Conservation (phyloP, 1,140 invertebrate genomes). For the Drosophila grimshawi region DNA sequence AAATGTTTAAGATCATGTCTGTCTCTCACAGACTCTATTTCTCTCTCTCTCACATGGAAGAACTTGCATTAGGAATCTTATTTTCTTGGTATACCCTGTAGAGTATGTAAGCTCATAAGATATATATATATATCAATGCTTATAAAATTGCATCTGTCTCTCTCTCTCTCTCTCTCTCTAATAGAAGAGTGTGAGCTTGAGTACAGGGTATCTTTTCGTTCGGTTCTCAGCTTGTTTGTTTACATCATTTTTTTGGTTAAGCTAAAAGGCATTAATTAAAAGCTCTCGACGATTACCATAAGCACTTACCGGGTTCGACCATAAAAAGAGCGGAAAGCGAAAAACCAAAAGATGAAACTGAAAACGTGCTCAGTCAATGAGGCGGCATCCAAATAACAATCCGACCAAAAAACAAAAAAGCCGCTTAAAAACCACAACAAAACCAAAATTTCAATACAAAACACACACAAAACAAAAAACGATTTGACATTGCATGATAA, state of each 20-base stretch:
- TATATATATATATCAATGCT: too few relatives aligned
- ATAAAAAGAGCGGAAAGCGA: conserved; percentile 35
- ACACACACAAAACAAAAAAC: conserved; percentile 3
- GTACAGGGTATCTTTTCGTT: neutral
- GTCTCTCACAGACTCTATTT: too few relatives aligned
- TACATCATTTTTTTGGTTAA: conserved; percentile 34
- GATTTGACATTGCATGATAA: conserved; percentile 43
- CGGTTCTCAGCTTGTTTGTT: neutral
- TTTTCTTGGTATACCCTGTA: too few relatives aligned
- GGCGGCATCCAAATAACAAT: conserved; percentile 47
- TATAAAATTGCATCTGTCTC: too few relatives aligned
- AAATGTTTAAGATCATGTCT: too few relatives aligned
- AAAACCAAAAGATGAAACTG: conserved; percentile 41
- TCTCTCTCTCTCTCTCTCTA: too few relatives aligned
- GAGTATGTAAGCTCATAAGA: too few relatives aligned
- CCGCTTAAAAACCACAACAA: conserved; percentile 21
- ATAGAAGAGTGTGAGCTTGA: neutral
- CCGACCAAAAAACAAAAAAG: conserved; percentile 5
- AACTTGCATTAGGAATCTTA: too few relatives aligned
- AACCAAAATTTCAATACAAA: neutral
- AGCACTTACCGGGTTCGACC: conserved; percentile 17
- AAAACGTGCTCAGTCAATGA: conserved; percentile 63
- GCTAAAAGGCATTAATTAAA: conserved; percentile 75
- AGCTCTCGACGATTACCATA: conserved; percentile 59
- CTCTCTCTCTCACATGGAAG: too few relatives aligned